Evolutionary conservation across 2,888 invertebrate species (phyloP).

Genomic region (Drosophila quinaria): DNA sequence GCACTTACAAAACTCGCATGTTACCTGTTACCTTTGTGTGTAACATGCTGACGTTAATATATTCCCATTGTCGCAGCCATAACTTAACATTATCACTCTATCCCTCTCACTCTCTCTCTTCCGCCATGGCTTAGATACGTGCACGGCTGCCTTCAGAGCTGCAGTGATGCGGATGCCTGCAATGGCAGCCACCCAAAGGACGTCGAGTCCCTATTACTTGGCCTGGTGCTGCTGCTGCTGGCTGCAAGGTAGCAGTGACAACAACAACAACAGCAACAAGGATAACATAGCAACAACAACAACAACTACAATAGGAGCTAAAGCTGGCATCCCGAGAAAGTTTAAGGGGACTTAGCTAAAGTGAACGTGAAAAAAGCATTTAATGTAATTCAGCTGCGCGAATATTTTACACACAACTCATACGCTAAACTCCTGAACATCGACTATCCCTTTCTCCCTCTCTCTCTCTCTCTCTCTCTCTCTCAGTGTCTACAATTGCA

Average conservation of each 20-base stretch:
- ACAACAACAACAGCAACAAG: slow-evolving; percentile 40
- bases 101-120: not conserved
- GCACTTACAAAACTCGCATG: slow-evolving; percentile 37
- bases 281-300: slow-evolving; percentile 20
- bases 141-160: slow-evolving; percentile 97
- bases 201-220: slow-evolving; percentile 53
- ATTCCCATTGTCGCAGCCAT: slow-evolving; percentile 45
- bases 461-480: slow-evolving; percentile 6
- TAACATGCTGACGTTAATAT: slow-evolving; percentile 44
- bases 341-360: slow-evolving; percentile 45
- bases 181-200: slow-evolving; percentile 86
- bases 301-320: slow-evolving; percentile 10
- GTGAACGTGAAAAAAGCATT: slow-evolving; percentile 63
- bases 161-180: slow-evolving; percentile 96
- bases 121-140: slow-evolving; percentile 89
- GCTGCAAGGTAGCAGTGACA: slow-evolving; percentile 65
- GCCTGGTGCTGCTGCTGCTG: slow-evolving; percentile 46
- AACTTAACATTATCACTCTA: slow-evolving; percentile 54
- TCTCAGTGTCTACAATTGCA: slow-evolving; percentile 68
- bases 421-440: slow-evolving; percentile 21
- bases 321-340: slow-evolving; percentile 26
- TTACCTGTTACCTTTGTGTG: slow-evolving; percentile 46
- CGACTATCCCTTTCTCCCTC: slow-evolving; percentile 2
- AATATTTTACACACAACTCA: slow-evolving; percentile 54
- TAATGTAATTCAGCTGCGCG: slow-evolving; percentile 64